Conservation (phyloP, 1,140 invertebrate genomes). For the Brevipalpus yothersi region DNA sequence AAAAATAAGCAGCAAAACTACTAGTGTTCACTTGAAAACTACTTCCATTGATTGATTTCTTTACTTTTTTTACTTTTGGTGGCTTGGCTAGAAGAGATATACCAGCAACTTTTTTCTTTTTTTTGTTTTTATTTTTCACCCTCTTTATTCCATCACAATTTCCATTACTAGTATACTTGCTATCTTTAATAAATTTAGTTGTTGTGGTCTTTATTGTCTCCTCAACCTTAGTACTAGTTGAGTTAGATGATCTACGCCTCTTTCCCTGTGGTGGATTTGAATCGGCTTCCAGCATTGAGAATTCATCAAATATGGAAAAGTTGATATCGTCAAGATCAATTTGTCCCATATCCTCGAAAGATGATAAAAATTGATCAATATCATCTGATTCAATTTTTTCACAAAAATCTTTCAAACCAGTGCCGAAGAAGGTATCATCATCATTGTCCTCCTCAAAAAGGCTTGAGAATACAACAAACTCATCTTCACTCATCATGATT, state of each 20-base stretch:
- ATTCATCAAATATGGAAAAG: not conserved
- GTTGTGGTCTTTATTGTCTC: not conserved
- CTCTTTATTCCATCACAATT: not conserved
- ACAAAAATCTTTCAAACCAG: not conserved
- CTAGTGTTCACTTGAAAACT: not conserved
- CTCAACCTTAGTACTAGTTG: not conserved
- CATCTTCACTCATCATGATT: too few species aligned
- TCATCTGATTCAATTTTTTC: not conserved
- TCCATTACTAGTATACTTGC: not conserved
- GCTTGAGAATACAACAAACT: not conserved
- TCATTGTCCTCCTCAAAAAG: not conserved
- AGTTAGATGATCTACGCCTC: not conserved
- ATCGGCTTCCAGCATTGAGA: not conserved
- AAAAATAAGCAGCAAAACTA: not conserved
- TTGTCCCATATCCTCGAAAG: not conserved
- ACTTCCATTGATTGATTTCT: not conserved
- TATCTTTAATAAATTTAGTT: too few species aligned
- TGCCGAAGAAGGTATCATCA: not conserved
- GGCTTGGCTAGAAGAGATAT: not conserved
- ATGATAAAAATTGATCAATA: not conserved
- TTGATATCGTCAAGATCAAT: not conserved
- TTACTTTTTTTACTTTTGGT: not conserved
- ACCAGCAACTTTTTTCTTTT: not conserved
- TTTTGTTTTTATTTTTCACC: not conserved
- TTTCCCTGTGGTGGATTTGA: not conserved